Evolutionary conservation across 2,888 invertebrate species (phyloP), one percentile per base, ranked within the genome.

Genomic region (Acronicta psi): DNA sequence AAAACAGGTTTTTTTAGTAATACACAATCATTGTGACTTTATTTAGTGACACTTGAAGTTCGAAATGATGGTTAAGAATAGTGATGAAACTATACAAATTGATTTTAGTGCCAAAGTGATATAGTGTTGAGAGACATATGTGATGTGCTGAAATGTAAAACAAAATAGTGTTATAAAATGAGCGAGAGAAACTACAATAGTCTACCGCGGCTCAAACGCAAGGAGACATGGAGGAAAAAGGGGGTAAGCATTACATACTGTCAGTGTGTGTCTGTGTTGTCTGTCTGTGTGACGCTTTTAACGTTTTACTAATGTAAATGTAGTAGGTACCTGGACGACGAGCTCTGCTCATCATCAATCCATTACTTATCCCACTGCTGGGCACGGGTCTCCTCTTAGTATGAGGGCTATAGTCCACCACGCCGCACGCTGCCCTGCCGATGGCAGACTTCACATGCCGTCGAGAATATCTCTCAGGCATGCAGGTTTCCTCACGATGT

Each of bases 151-250:
- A 55, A 53, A 69, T 62, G 73, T 70, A 62, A 53, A 18, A 58
- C 43, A 1, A 9, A 37, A 55, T 47, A 63, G 69, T 66, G 65
- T 64, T 64, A 5, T 0, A 69, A 52, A 57, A 79, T 82, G 74
- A 79, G 77, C 54, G 76, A 82, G n/a, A 87, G 84, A 54, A 85
- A 83, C 68, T 87, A 84, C 59, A 86, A 84, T 68, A 92, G 85
- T 55, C 53, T 92, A 66, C 93, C 93, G 16, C 79, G 91, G 8
- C 62, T 93, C 46, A 82, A 78, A 57, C 76, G 93, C 37, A 89
- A 82, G 73, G 92, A 93, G 47, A 92, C 93, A 29, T 94, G 93
- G 94, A 69, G 86, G 37, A 89, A 80, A 56, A 91, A 88, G 65
- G 88, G 90, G 88, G 93, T 93, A 75, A 90, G 92, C 86, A 60